These are phyloP conservation scores for Parelbella ahira DNA, from an alignment of 2,888 invertebrate genomes.

Conservation along the genomic window DNA sequence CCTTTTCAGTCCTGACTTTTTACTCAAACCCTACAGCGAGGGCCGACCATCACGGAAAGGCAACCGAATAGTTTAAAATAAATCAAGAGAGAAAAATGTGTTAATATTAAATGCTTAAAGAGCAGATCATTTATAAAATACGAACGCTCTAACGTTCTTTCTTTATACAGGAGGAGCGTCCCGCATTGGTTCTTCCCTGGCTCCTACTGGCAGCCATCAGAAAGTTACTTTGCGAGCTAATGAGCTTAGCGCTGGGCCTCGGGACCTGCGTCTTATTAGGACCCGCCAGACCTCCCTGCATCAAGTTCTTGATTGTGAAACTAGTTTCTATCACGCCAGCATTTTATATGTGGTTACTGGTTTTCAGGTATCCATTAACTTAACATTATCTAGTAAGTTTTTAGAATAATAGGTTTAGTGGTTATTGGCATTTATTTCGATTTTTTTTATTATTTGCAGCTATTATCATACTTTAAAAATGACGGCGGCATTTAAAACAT, in stretches of 20 bases:
- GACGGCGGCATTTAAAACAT: conserved; percentile 55
- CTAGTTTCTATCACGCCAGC: conserved; percentile 64
- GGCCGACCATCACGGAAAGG: no score
- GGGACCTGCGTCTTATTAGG: conserved; percentile 71
- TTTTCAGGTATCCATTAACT: conserved; percentile 57
- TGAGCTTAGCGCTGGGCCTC: conserved; percentile 65
- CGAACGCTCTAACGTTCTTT: no score
- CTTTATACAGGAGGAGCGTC: conserved; percentile 79
- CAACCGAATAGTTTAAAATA: no score
- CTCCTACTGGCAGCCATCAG: conserved; percentile 69
- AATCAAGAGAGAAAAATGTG: no score
- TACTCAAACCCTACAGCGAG: no score
- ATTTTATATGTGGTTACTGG: conserved; percentile 75
- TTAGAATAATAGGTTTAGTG: no score
- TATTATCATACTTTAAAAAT: conserved; percentile 64
- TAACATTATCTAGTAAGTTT: no score
- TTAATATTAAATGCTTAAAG: no score
- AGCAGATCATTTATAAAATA: no score
- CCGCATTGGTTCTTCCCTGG: conserved; percentile 75
- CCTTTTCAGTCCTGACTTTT: no score
- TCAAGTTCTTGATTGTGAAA: conserved; percentile 72
- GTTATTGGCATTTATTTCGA: no score
- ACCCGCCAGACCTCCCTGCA: conserved; percentile 64
- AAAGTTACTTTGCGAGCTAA: conserved; percentile 65
- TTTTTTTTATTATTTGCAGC: conserved; percentile 36